Conservation (phyloP, 2,113 vertebrate genomes). For the Engystomops pustulosus region DNA sequence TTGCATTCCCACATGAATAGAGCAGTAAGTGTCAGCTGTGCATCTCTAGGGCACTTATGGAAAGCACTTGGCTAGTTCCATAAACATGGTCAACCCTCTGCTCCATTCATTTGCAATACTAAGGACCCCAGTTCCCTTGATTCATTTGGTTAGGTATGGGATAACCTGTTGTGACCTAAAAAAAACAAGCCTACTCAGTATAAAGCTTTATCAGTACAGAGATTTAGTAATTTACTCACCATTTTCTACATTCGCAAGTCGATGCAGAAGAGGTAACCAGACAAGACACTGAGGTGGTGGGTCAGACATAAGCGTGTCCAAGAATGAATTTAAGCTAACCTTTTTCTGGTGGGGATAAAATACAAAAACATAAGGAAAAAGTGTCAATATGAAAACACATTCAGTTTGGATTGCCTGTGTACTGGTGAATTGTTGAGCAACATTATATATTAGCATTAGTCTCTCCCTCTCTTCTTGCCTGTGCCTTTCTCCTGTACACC, state of each 20-base stretch:
- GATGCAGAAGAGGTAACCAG: constrained; percentile 97
- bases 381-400: constrained; percentile 18
- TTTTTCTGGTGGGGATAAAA: constrained; percentile 94
- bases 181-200: no score
- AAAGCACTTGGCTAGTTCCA: no score
- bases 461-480: neutral
- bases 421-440: neutral
- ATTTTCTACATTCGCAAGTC: constrained; percentile 97
- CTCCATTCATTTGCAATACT: no score
- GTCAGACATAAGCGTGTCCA: constrained; percentile 97
- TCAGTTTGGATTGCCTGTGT: neutral
- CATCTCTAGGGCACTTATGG: no score
- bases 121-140: no score
- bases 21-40: no score
- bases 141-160: no score
- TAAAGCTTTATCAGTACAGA: no score
- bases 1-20: no score
- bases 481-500: neutral
- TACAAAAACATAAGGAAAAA: constrained; percentile 26
- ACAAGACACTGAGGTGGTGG: constrained; percentile 97
- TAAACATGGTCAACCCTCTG: no score
- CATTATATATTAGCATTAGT: neutral
- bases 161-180: no score
- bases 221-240: constrained; percentile 74
- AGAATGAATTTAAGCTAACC: constrained; percentile 94